Percentiles rank a stretch among this genome's conserved stretches.
These are phyloP conservation scores for Lucilia sericata DNA, from an alignment of 1,140 invertebrate genomes.

Conservation along the genomic window DNA sequence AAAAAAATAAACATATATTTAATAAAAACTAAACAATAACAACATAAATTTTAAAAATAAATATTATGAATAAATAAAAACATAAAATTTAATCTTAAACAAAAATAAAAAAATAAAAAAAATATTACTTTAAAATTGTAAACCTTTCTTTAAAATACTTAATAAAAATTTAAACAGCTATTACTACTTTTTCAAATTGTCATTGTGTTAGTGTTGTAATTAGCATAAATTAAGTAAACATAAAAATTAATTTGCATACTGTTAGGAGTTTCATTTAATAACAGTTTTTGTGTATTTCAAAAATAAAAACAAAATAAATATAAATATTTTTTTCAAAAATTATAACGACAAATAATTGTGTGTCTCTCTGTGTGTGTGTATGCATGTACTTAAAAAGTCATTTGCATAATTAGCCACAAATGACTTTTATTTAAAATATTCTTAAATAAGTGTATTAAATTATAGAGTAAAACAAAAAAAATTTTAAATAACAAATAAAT, in stretches of 20 bases:
- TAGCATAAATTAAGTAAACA: background rate
- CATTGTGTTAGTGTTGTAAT: background rate
- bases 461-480: too few species aligned
- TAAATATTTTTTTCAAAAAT: background rate
- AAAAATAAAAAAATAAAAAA: background rate
- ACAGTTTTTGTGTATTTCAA: background rate
- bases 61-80: background rate
- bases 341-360: background rate
- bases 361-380: background rate
- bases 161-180: background rate
- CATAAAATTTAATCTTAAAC: background rate
- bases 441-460: background rate
- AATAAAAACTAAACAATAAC: background rate
- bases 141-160: too few species aligned
- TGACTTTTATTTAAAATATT: background rate
- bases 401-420: conserved; percentile 7
- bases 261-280: background rate
- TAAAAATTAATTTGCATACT: conserved; percentile 4
- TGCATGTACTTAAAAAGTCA: background rate
- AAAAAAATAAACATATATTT: background rate
- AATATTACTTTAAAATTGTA: background rate
- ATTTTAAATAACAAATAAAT: too few species aligned
- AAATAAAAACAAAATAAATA: background rate
- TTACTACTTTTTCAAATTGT: background rate
- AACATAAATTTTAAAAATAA: background rate